Conservation (phyloP, 2,888 invertebrate genomes). For the Matsumyia berberina region DNA sequence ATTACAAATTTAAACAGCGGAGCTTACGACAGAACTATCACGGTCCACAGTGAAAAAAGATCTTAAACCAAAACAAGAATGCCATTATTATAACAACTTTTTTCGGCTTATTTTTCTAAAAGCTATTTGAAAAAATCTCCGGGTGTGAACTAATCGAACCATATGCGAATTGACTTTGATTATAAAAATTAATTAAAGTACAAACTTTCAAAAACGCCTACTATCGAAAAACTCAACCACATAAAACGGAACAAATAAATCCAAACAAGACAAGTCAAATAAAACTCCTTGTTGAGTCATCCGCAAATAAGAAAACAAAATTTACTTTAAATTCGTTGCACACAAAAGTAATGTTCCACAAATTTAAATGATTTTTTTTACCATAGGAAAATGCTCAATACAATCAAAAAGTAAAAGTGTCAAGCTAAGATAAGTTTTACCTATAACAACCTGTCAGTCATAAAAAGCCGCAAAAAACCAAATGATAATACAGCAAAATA, state of each 20-base stretch:
- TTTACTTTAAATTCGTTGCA: slow-evolving; percentile 14
- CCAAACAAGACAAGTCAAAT: slow-evolving; percentile 22
- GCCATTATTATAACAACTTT: too few relatives aligned
- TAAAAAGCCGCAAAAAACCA: slow-evolving; percentile 1
- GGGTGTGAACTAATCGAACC: neutral
- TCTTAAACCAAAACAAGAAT: neutral
- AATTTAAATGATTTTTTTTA: neutral
- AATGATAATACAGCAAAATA: slow-evolving; percentile 52
- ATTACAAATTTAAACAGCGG: slow-evolving; percentile 7
- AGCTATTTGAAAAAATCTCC: neutral
- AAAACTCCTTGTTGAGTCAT: slow-evolving; percentile 34
- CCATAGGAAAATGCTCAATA: neutral
- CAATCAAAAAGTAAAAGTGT: neutral
- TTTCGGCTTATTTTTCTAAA: neutral
- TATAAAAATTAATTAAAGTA: neutral
- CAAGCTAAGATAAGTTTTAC: neutral
- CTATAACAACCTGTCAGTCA: slow-evolving; percentile 1
- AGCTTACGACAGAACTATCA: neutral
- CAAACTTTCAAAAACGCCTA: neutral
- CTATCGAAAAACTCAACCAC: neutral
- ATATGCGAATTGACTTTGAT: neutral
- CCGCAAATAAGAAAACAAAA: slow-evolving; percentile 5
- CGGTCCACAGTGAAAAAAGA: neutral
- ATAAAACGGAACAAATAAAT: neutral
- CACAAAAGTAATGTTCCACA: slow-evolving; percentile 22